Percentiles rank a stretch among this genome's conserved stretches.
Conservation (phyloP, 2,888 invertebrate genomes). For the Bimastos eiseni region DNA sequence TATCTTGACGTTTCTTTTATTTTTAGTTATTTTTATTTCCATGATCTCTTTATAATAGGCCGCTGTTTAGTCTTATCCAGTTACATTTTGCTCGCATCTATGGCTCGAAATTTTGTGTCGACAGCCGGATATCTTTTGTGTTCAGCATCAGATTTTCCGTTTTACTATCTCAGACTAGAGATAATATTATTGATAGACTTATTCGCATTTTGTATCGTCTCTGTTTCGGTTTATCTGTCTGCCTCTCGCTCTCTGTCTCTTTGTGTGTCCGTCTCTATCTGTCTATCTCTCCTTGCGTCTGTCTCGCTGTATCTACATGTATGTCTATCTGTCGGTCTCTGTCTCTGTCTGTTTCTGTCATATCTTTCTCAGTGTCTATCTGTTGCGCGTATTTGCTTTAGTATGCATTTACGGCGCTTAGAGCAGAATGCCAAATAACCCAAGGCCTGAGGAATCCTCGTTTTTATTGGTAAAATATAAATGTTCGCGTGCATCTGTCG, state of each 20-base stretch:
- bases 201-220: neutral
- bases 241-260: constrained; percentile 10
- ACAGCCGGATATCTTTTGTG: neutral
- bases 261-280: neutral
- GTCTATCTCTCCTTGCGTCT: neutral
- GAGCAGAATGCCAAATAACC: neutral
- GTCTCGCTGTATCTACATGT: neutral
- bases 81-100: neutral
- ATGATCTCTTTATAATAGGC: too few relatives aligned
- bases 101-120: too few relatives aligned
- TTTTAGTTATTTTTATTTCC: too few relatives aligned
- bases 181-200: neutral
- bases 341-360: constrained; percentile 19
- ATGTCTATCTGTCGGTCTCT: neutral
- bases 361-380: neutral
- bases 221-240: neutral
- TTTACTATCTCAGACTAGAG: neutral
- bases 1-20: neutral
- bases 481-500: neutral
- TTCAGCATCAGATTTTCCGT: neutral
- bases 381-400: neutral
- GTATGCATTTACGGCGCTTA: neutral
- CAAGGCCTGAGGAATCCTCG: neutral
- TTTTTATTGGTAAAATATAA: neutral
- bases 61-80: neutral